Percentiles rank a stretch among this genome's conserved stretches.
Conservation (phyloP, 1,140 invertebrate species). For the Pseudomyrmex concolor region DNA sequence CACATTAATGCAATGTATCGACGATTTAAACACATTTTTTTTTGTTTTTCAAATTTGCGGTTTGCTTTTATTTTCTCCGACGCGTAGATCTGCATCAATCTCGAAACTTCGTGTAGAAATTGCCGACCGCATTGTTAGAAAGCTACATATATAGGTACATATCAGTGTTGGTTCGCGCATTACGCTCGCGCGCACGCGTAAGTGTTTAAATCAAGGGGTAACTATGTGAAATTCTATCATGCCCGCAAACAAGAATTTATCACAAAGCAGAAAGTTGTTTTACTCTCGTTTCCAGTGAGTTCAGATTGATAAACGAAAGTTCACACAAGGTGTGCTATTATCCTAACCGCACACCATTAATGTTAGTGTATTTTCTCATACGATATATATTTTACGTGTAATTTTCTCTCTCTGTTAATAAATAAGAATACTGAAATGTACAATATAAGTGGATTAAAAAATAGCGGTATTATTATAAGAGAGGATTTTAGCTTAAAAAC, state of each 20-base stretch:
- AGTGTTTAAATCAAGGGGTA: constrained; percentile 28
- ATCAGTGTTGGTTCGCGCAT: neutral
- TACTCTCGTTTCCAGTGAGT: constrained; percentile 4
- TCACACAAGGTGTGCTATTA: neutral
- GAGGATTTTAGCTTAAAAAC: neutral
- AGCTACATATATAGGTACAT: neutral
- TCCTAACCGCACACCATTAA: neutral
- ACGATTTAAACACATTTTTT: neutral
- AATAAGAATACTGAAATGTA: neutral
- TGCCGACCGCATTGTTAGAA: neutral
- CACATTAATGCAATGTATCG: neutral
- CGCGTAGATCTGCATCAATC: neutral
- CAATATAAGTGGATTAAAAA: neutral
- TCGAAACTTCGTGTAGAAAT: constrained; percentile 11
- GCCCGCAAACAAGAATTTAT: constrained; percentile 16
- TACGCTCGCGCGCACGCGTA: neutral
- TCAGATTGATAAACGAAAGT: constrained; percentile 3
- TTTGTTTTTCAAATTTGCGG: neutral
- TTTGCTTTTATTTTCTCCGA: neutral
- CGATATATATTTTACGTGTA: neutral
- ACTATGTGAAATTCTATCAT: constrained; percentile 27
- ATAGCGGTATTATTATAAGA: neutral
- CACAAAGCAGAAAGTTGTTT: constrained; percentile 32
- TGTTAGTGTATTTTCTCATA: too few relatives aligned
- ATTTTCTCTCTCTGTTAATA: neutral